phyloP scores from a whole-genome alignment of 2,797 vertebrate genomes.

The Mus caroli region DNA sequence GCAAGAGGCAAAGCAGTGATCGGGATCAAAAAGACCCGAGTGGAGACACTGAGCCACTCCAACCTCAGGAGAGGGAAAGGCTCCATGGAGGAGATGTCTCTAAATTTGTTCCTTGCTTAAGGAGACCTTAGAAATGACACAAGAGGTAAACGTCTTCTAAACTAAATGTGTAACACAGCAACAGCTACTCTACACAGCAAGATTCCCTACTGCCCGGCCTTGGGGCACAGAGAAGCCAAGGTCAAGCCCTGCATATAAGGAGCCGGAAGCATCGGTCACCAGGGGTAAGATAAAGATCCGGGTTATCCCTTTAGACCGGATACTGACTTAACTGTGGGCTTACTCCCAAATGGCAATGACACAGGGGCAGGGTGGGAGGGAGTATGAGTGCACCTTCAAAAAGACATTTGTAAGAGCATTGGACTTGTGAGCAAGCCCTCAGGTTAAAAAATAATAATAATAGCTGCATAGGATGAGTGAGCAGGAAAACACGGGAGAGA shows the following conservation, averaged over 20 bases:
- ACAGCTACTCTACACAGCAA: background rate
- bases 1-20: background rate
- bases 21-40: background rate
- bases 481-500: background rate
- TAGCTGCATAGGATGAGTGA: background rate
- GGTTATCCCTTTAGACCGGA: background rate
- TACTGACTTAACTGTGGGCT: background rate
- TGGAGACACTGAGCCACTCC: background rate
- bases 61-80: accelerated
- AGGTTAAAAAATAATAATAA: background rate
- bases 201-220: background rate
- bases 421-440: background rate
- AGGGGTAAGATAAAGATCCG: background rate
- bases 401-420: background rate
- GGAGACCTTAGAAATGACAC: slow-evolving; percentile 46
- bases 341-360: background rate
- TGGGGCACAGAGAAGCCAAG: background rate
- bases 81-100: background rate
- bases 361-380: background rate
- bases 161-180: slow-evolving; percentile 35
- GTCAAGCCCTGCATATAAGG: background rate
- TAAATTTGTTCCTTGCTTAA: background rate
- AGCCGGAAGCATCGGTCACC: background rate
- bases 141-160: slow-evolving; percentile 3
- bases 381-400: background rate